Conservation (phyloP, 2,888 invertebrate species). For the Phoenoteleia sp. region DNA sequence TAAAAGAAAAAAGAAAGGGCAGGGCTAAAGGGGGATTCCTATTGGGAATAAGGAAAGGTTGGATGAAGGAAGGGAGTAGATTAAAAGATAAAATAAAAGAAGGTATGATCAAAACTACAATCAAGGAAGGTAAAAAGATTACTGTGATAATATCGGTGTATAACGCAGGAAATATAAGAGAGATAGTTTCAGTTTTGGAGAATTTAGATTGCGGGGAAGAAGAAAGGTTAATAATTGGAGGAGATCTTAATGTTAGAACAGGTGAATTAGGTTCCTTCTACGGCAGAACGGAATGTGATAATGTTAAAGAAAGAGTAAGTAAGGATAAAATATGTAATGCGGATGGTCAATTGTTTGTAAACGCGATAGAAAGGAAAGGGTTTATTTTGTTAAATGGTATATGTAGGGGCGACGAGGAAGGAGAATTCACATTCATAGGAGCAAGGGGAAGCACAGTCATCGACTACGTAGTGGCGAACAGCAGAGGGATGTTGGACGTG, state of each 20-base stretch:
- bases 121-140: background rate
- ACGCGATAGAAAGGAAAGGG: slow-evolving; percentile 4
- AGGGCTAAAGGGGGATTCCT: background rate
- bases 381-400: slow-evolving; percentile 46
- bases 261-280: background rate
- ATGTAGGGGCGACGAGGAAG: slow-evolving; percentile 49
- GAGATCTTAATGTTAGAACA: background rate
- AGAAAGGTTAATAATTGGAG: background rate
- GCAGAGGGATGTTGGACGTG: background rate
- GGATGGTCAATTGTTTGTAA: slow-evolving; percentile 42
- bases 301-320: background rate
- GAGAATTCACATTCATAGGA: slow-evolving; percentile 56
- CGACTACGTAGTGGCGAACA: slow-evolving; percentile 53
- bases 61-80: background rate
- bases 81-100: background rate
- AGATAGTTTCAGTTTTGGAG: background rate
- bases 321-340: slow-evolving; percentile 14
- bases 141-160: background rate
- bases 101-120: background rate
- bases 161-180: background rate
- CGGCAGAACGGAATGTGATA: background rate
- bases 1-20: background rate
- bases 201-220: background rate
- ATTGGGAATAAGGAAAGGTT: background rate
- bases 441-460: slow-evolving; percentile 62